Base-by-base conservation (phyloP, 2,888 invertebrate genomes). In the Erebia epiphron region DNA sequence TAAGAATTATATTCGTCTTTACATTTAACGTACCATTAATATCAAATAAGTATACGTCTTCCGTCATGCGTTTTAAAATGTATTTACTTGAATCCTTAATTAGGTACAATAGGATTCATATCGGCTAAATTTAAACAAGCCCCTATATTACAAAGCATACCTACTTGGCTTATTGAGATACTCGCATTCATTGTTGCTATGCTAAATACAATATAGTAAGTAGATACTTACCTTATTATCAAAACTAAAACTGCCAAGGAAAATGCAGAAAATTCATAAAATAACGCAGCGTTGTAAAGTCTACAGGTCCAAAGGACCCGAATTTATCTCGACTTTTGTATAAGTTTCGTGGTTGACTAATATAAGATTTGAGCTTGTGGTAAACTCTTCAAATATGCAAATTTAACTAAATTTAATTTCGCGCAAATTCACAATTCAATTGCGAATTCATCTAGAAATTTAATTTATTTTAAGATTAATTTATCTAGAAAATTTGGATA, bases 141-240 rank as follows among this genome's bases (percentile, higher is more conserved):
- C 43, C 60, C 43, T 49, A n/a, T 21, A 62, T 49, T 62, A 49
- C 62, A 26, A 62, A 62, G 21, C 18, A 49, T 62, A 46, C 18
- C 9, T 62, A 62, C 21, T 21, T 26, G 46, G 21, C 49, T 49
- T 46, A 21, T 49, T 61, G 61, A 4, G 61, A 62, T 62, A 62
- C 14, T 18, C 62, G 21, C 62, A 62, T 49, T 49, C 62, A 62
- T 61, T 61, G 43, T 43, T 61, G 43, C 43, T 14, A 35, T 26
- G 35, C 58, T 58, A 11, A 18, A 54, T 54, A 18, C 3, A 35
- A 35, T 35, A 35, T 8, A 21, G 14, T 14, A 35, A 58, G 14
- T 35, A 58, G 10, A 14, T 14, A 60, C n/a, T 60, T n/a, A 35
- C 0, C 35, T 35, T 35, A 35, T 7, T 35, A 35, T 7, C 26